A percentile compares a stretch with the other conserved stretches of the same genome.
Conservation (phyloP, 1,140 invertebrate genomes). For the Helicoverpa armigera region DNA sequence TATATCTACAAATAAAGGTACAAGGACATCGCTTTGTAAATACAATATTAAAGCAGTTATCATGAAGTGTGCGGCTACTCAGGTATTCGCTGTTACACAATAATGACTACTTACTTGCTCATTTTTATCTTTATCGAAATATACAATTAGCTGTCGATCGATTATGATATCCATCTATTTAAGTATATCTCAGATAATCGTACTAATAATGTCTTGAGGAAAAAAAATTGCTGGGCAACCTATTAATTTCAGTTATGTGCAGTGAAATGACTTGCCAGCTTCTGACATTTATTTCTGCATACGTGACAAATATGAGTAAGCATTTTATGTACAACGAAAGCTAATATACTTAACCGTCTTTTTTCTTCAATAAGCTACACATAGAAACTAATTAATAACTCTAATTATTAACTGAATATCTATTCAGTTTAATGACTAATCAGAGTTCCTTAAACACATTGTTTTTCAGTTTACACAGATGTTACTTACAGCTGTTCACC, state of each 20-base stretch:
- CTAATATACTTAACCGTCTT: too few species aligned
- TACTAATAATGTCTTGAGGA: too few species aligned
- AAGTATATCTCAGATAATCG: too few species aligned
- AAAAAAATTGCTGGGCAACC: too few species aligned
- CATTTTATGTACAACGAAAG: too few species aligned
- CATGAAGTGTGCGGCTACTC: background rate
- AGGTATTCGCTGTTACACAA: background rate
- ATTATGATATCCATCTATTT: slow-evolving; percentile 13
- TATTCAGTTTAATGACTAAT: background rate
- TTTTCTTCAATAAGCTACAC: too few species aligned
- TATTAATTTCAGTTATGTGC: too few species aligned
- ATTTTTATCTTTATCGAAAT: background rate
- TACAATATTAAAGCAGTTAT: background rate
- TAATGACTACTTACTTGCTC: slow-evolving; percentile 14
- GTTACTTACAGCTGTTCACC: background rate
- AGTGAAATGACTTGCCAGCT: too few species aligned
- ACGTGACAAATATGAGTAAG: too few species aligned
- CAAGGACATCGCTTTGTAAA: background rate
- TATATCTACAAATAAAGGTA: background rate
- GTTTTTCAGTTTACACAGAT: background rate
- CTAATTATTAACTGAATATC: too few species aligned
- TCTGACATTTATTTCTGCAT: too few species aligned
- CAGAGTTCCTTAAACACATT: background rate
- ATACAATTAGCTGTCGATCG: slow-evolving; percentile 17
- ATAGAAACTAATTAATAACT: too few species aligned